phyloP scores from a whole-genome alignment of 1,140 invertebrate species.

The Neodiprion lecontei region DNA sequence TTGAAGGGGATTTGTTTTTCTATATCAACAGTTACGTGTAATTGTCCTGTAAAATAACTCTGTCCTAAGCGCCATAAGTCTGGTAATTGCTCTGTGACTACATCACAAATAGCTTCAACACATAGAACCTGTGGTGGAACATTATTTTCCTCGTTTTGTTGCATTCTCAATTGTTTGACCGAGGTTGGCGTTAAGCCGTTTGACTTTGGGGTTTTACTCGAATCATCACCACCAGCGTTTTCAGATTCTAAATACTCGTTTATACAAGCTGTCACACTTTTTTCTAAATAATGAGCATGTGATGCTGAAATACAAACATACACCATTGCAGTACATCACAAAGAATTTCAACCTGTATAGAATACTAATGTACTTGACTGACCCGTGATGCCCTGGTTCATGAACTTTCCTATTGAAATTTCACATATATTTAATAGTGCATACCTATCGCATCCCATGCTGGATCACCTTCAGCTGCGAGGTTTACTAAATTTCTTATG shows the following conservation, averaged over 20 bases:
- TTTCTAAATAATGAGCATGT: constrained; percentile 54
- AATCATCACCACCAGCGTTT: constrained; percentile 40
- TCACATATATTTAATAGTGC: constrained; percentile 20
- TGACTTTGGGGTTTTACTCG: constrained; percentile 38
- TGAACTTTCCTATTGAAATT: constrained; percentile 22
- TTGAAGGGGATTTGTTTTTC: constrained; percentile 76
- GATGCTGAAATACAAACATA: constrained; percentile 45
- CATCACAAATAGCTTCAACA: constrained; percentile 76
- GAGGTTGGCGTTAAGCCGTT: constrained; percentile 33
- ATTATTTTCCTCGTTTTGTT: constrained; percentile 48
- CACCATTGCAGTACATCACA: neutral
- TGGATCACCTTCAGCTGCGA: constrained; percentile 83
- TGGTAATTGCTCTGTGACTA: constrained; percentile 75
- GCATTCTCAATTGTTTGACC: constrained; percentile 41
- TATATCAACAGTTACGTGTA: constrained; percentile 74
- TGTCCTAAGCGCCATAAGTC: constrained; percentile 91
- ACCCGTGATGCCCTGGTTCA: constrained; percentile 8
- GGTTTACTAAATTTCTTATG: constrained; percentile 77
- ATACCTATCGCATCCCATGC: constrained; percentile 88
- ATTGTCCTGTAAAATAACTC: constrained; percentile 86
- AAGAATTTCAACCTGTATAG: constrained; percentile 1
- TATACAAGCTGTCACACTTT: constrained; percentile 48
- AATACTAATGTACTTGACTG: neutral
- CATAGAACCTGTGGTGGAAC: constrained; percentile 70
- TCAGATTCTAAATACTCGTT: constrained; percentile 46